These are phyloP conservation scores for Ictidomys tridecemlineatus DNA, from an alignment of 2,113 vertebrate species.

Conservation along the genomic window DNA sequence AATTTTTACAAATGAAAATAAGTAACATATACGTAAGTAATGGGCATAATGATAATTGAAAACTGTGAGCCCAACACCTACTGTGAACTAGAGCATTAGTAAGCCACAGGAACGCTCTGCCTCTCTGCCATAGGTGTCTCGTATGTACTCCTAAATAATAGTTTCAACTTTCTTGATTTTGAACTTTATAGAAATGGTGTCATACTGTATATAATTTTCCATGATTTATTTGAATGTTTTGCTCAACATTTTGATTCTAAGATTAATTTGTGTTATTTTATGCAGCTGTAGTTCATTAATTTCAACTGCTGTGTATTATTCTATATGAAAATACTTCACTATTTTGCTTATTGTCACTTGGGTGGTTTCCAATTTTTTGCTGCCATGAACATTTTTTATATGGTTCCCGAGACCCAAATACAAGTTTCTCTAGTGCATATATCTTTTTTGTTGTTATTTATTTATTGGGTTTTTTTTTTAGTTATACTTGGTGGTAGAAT, in stretches of 20 bases:
- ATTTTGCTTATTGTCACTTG: background rate
- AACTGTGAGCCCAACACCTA: background rate
- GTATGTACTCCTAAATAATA: background rate
- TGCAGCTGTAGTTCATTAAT: background rate
- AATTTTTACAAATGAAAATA: background rate
- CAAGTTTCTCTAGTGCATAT: background rate
- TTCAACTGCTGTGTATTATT: background rate
- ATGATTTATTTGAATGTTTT: slow-evolving; percentile 23
- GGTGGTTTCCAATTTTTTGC: background rate
- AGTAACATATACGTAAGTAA: background rate
- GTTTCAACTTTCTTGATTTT: background rate
- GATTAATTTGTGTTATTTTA: background rate
- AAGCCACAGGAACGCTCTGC: background rate
- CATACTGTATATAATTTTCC: background rate
- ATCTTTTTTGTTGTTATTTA: background rate
- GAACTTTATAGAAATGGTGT: background rate
- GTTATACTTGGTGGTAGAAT: too few relatives aligned
- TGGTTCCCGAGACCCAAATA: background rate
- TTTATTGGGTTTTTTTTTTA: too few relatives aligned
- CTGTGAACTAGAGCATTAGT: background rate
- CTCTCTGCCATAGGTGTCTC: background rate
- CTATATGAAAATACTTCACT: background rate
- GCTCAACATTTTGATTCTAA: background rate
- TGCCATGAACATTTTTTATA: background rate
- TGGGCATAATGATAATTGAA: background rate